Conservation (phyloP, 2,888 invertebrate species). For the Biston betularia region DNA sequence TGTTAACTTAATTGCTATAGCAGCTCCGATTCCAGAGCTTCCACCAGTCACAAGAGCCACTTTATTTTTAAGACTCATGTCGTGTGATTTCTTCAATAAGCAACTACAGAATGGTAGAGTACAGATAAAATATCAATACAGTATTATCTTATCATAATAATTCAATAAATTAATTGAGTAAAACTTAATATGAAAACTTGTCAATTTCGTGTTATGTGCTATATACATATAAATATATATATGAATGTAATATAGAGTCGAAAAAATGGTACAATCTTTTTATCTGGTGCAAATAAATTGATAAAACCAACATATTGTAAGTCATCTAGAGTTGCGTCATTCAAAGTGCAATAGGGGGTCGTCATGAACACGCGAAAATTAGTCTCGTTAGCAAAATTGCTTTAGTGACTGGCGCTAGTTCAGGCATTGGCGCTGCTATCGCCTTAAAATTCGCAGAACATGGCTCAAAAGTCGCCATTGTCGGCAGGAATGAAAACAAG, state of each 20-base stretch:
- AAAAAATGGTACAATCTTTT: not conserved
- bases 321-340: not conserved
- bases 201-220: not conserved
- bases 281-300: not conserved
- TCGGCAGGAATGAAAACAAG: conserved; percentile 51
- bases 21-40: conserved; percentile 62
- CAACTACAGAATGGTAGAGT: not conserved
- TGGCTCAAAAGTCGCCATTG: conserved; percentile 49
- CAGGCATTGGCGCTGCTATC: conserved; percentile 52
- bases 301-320: not conserved
- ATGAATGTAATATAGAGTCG: not conserved
- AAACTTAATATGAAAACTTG: not conserved
- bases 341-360: not conserved
- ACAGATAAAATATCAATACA: too few species aligned
- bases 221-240: not conserved
- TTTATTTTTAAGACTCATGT: conserved; percentile 48
- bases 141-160: not conserved
- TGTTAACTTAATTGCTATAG: conserved; percentile 52
- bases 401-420: conserved; percentile 52
- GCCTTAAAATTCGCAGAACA: conserved; percentile 44
- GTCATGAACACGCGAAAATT: conserved; percentile 35
- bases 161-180: not conserved
- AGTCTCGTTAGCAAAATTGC: conserved; percentile 50
- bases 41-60: conserved; percentile 60
- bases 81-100: not conserved